These are phyloP conservation scores for Drosophila kikkawai DNA, from an alignment of 1,140 invertebrate genomes.

Conservation along the genomic window DNA sequence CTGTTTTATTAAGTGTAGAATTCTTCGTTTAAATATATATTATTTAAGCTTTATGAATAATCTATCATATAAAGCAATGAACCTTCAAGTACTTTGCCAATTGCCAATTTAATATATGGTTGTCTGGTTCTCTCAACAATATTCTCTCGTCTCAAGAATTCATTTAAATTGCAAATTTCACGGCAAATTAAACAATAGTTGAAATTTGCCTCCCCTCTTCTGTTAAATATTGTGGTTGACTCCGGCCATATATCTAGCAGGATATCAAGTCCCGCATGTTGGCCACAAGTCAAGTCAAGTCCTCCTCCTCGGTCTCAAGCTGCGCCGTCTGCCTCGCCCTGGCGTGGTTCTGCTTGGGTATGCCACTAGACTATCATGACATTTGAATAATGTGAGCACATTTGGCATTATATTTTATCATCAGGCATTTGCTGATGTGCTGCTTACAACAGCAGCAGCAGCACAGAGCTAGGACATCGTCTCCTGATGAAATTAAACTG, in stretches of 20 bases:
- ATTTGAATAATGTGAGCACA: slow-evolving; percentile 81
- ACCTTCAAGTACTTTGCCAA: not conserved
- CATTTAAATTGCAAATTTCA: slow-evolving; percentile 46
- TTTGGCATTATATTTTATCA: slow-evolving; percentile 83
- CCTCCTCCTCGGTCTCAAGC: slow-evolving; percentile 31
- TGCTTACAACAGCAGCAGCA: slow-evolving; percentile 40
- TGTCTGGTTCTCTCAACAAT: slow-evolving; percentile 3
- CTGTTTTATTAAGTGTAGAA: not conserved
- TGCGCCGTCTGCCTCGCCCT: slow-evolving; percentile 9
- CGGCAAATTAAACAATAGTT: slow-evolving; percentile 57
- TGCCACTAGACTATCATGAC: slow-evolving; percentile 73
- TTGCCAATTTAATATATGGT: slow-evolving; percentile 6
- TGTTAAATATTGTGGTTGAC: slow-evolving; percentile 39
- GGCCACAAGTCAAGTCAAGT: slow-evolving; percentile 36
- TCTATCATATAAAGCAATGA: not conserved
- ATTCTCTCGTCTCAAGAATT: slow-evolving; percentile 2
- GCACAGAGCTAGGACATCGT: slow-evolving; percentile 27
- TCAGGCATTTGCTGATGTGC: slow-evolving; percentile 76
- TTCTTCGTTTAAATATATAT: no score
- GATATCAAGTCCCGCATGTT: slow-evolving; percentile 25
- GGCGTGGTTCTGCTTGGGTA: slow-evolving; percentile 4
- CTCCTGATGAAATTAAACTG: slow-evolving; percentile 76
- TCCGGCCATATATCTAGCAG: slow-evolving; percentile 34
- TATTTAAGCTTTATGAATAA: no score
- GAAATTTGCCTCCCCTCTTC: slow-evolving; percentile 14